Base-by-base conservation (phyloP, 1,140 invertebrate genomes). In the Brachionus rotundiformis region DNA sequence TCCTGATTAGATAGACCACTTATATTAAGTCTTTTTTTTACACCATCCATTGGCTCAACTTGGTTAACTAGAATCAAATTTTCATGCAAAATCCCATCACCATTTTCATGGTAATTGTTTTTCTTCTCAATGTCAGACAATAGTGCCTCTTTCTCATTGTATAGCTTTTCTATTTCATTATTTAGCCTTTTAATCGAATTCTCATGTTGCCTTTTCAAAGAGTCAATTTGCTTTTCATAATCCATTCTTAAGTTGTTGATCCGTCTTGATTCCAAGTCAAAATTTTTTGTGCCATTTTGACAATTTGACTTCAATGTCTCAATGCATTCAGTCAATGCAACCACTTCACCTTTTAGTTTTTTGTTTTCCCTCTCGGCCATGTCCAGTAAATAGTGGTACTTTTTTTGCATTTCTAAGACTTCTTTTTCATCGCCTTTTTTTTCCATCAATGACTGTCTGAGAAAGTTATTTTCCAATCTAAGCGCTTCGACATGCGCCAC, bases 351-450 rank as follows among this genome's bases (percentile, higher is more conserved):
- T 25, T 79, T 79, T 6, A 79, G 47, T 16, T 47, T 25, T 59
- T 79, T 79, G 27, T 79, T 79, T 19, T 79, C 76, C 1, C 27
- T 31, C 19, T 79, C 36, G 25, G 68, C 39, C 36, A 73, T 25
- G 25, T 79, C 76, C 4, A 79, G 1, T 11, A 79, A 54, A 5
- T 79, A 16, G 39, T 79, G 76, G 49, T 79, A 54, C 36, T 79
- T 79, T 63, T 79, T 79, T 16, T 79, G 47, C 76, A 79, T 54
- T 16, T 54, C 39, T 11, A 79, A 19, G 10, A 79, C 16, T 19
- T 79, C 76, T 79, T 79, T 54, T 79, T 79, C 76, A 44, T 73
- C 68, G 76, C 76, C 49, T n/a, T 79, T 76, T 63, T 54, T 79
- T 19, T 79, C 76, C 0, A 79, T 25, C 36, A 79, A 23, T 10